A percentile compares a stretch with the other conserved stretches of the same genome.
Conservation (phyloP, 2,113 vertebrate species). For the Rhizomys pruinosus region DNA sequence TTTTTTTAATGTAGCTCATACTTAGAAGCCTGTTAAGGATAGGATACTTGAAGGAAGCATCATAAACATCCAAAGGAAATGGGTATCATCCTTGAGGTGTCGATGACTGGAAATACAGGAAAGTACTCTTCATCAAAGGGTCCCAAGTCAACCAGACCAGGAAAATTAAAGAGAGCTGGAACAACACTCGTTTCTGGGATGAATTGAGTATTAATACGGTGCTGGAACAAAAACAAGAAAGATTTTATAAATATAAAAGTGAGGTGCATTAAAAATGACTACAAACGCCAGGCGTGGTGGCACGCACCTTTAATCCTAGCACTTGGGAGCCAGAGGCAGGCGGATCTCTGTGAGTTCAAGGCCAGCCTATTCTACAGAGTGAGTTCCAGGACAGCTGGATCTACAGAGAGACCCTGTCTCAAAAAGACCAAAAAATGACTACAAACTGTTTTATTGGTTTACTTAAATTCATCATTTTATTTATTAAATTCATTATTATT, state of each 20-base stretch:
- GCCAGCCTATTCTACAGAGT: too few species aligned
- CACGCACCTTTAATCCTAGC: too few species aligned
- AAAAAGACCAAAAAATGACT: too few species aligned
- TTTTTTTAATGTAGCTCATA: background rate
- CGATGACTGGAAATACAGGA: background rate
- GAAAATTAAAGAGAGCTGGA: background rate
- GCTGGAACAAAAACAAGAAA: background rate
- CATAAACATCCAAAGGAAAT: background rate
- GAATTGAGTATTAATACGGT: background rate
- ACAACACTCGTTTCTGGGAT: background rate
- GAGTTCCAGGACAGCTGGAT: too few species aligned
- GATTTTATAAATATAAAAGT: slow-evolving; percentile 23
- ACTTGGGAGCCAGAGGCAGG: too few species aligned
- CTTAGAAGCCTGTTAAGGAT: background rate
- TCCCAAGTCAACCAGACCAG: background rate
- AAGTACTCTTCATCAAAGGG: background rate
- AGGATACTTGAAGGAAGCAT: background rate
- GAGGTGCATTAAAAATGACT: background rate
- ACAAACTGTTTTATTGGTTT: background rate
- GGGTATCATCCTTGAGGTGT: background rate
- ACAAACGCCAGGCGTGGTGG: too few species aligned
- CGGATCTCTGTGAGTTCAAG: too few species aligned
- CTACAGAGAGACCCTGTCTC: too few species aligned
- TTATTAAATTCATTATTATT: background rate
- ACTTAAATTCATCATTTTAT: too few species aligned